Base-by-base conservation (phyloP, 2,888 invertebrate genomes). In the Cryptocephalus primarius region DNA sequence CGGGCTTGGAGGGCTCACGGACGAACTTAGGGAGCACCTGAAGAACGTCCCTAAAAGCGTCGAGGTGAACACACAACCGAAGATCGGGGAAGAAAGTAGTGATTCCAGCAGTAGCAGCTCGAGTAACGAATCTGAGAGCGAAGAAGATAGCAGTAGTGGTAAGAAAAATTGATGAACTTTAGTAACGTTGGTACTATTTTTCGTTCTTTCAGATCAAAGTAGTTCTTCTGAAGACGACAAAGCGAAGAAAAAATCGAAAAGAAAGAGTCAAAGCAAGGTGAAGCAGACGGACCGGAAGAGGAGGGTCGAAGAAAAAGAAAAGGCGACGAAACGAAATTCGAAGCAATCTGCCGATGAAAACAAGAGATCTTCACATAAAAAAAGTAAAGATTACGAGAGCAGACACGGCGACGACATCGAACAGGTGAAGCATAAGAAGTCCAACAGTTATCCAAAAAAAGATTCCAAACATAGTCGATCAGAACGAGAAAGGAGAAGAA, bases 1-100 rank as follows among this genome's bases (percentile, higher is more conserved):
- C 63, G 95, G 97, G 58, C 77, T 99, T 45, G 97, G 97, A 47
- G 96, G 95, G 1, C 74, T 99, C 1, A 99, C 97, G 0, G 93
- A 94, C 71, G 93, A 92, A 60, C 45, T 60, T 9, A 46, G 55
- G 46, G 63, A 71, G 48, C 62, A 66, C 48, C 50, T 61, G 48
- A 65, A 56, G 51, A 61, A 53, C 58, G 57, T 52, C 51, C 60
- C 60, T 9, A 59, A 58, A 49, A 58, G 52, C 41, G 13, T 53
- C 9, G 48, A 53, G n/a, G 10, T 51, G 8, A 50, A 50, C 34
- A 31, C 48, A 8, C 32, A 42, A n/a, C 10, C 9, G 33, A 32
- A 14, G 12, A 47, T 48, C 43, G 48, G 56, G 50, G 69, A 71
- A 8, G 57, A 45, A 12, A 34, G 49, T 33, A 61, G 53, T 52